Evolutionary conservation across 2,113 vertebrate genomes (phyloP).

Genomic region (Sisor rabdophorus): DNA sequence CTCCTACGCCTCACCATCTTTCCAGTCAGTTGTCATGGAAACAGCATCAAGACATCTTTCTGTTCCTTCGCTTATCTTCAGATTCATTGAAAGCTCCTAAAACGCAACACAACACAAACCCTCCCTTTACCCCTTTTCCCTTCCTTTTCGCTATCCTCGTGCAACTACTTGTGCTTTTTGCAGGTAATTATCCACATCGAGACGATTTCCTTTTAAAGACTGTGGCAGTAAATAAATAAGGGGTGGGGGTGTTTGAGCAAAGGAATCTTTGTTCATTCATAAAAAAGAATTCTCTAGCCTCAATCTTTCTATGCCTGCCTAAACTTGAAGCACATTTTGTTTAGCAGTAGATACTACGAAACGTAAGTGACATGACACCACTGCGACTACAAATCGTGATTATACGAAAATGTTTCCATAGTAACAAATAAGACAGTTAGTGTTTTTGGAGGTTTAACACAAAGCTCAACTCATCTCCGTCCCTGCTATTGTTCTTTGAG

Average conservation of each 20-base stretch:
- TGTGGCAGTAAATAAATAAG: background rate
- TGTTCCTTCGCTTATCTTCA: background rate
- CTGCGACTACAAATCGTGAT: too few species aligned
- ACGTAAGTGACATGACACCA: too few species aligned
- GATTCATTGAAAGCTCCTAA: background rate
- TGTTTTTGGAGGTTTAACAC: background rate
- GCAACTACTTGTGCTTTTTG: background rate
- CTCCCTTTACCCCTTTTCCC: background rate
- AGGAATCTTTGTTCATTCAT: background rate
- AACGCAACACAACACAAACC: background rate
- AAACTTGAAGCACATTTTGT: background rate
- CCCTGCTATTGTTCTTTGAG: background rate
- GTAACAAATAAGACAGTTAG: background rate
- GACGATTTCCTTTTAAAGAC: background rate
- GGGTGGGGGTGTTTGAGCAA: background rate
- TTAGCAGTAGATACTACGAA: background rate
- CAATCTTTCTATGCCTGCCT: background rate
- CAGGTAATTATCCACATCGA: background rate
- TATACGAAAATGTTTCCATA: background rate
- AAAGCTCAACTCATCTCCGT: background rate
- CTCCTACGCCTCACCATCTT: constrained; percentile 3
- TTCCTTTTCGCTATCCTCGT: too few species aligned
- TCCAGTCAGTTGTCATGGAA: constrained; percentile 16
- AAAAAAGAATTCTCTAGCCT: background rate
- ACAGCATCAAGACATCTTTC: background rate